A percentile compares a stretch with the other conserved stretches of the same genome.
These are phyloP conservation scores for Calameuta filiformis DNA, from an alignment of 2,888 invertebrate species.

Conservation along the genomic window DNA sequence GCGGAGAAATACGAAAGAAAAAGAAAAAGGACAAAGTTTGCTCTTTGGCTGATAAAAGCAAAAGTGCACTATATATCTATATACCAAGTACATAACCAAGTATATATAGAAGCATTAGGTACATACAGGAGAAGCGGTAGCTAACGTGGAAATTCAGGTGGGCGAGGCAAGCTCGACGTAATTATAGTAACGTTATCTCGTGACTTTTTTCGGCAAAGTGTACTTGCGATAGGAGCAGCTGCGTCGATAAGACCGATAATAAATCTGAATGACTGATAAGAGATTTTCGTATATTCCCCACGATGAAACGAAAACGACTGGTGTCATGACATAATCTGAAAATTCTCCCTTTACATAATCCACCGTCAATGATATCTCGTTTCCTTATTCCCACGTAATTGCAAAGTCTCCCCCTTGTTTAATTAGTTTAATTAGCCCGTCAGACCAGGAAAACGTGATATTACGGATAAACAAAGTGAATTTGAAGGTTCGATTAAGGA, in stretches of 20 bases:
- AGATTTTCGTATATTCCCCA: background rate
- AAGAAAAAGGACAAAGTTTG: background rate
- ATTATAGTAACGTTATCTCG: conserved; percentile 21
- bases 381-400: background rate
- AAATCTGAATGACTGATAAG: background rate
- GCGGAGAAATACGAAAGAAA: background rate
- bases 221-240: conserved; percentile 39
- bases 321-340: background rate
- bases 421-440: background rate
- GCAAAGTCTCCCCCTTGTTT: background rate
- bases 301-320: background rate
- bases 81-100: background rate
- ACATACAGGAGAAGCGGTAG: background rate
- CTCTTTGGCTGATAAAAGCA: background rate
- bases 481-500: background rate
- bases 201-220: conserved; percentile 34
- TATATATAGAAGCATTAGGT: background rate
- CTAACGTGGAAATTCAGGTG: background rate
- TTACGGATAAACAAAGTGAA: background rate
- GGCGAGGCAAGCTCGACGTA: background rate
- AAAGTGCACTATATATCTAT: background rate
- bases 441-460: background rate
- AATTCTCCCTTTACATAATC: background rate
- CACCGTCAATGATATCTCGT: background rate
- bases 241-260: conserved; percentile 11